Evolutionary conservation across 1,140 invertebrate species (phyloP).

Genomic region (Cyclina sinensis): DNA sequence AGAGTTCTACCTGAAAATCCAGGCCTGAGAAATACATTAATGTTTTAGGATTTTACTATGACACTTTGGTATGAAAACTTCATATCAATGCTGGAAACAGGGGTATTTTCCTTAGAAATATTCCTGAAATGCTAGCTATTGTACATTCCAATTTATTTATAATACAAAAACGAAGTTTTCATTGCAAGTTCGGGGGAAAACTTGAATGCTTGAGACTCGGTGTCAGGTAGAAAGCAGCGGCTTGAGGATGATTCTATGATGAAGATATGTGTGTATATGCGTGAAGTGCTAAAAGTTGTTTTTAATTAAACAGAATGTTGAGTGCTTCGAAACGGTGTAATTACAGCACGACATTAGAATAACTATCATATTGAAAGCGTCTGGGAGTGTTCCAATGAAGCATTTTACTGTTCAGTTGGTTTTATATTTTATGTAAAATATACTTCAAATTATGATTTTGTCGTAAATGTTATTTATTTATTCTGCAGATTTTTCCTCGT

Average conservation of each 20-base stretch:
- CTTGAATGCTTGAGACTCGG: not conserved
- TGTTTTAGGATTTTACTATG: conserved; percentile 52
- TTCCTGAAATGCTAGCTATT: conserved; percentile 26
- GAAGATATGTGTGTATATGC: not conserved
- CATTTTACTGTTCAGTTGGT: not conserved
- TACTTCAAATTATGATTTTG: not conserved
- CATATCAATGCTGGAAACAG: conserved; percentile 24
- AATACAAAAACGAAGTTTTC: conserved; percentile 53
- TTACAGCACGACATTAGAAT: not conserved
- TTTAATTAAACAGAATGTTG: conserved; percentile 14
- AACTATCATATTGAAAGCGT: not conserved
- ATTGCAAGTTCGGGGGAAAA: conserved; percentile 11
- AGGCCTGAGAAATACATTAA: conserved; percentile 58
- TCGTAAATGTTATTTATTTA: too few relatives aligned
- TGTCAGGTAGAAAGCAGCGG: not conserved
- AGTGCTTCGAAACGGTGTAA: not conserved
- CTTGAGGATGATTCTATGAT: not conserved
- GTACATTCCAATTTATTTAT: conserved; percentile 52
- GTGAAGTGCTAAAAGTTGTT: not conserved
- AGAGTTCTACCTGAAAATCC: conserved; percentile 29
- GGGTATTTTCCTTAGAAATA: conserved; percentile 16
- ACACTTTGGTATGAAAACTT: conserved; percentile 55
- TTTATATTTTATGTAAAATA: not conserved
- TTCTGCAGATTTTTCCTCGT: too few relatives aligned
- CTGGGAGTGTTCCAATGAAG: not conserved